Base-by-base conservation (phyloP, 2,113 vertebrate species). In the Cochlearius cochlearius region DNA sequence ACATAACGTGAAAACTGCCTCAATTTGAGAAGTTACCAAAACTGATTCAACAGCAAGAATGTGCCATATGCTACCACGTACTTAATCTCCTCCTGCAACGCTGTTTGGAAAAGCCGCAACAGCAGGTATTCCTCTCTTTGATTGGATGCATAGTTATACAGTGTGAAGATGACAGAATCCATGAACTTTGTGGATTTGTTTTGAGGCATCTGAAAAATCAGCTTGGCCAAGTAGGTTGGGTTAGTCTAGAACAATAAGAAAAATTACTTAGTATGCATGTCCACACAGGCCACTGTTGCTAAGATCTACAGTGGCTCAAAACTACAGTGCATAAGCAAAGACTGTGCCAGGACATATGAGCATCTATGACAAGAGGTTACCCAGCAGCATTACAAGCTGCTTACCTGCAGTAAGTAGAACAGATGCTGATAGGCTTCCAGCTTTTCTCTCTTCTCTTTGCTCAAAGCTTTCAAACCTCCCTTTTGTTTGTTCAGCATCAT, bases 181-280 rank as follows among this genome's bases (percentile, higher is more conserved):
- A 99, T 99, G 97, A 99, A 99, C 96, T 99, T 99, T 27, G 99
- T 99, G 88, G 99, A 99, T 96, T 99, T 99, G 96, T 99, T 99
- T 97, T 99, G 99, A 21, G 99, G 99, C 99, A 99, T 99, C 98
- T 99, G 99, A 97, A 99, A 99, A 95, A 99, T 99, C 95, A 99
- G 98, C 98, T 99, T 99, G 88, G 99, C 99, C 90, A 99, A 98
- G 86, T 99, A 99, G 20, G 99, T 99, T 20, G 99, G 99, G 94
- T 99, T 99, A 75, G 99, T 99, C 99, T 99, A 89, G 68, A 98
- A 98, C 7, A 76, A 97, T 6, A 96, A 78, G 75, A 76, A 92
- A 89, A 86, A 86, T 32, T 15, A 49, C 38, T 92, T 74, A 72
- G 66, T 21, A 47, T 36, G 47, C 19, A 39, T 1, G 7, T 55